These are phyloP conservation scores for Drosophila quadrilineata DNA, from an alignment of 1,140 invertebrate species.

Conservation along the genomic window DNA sequence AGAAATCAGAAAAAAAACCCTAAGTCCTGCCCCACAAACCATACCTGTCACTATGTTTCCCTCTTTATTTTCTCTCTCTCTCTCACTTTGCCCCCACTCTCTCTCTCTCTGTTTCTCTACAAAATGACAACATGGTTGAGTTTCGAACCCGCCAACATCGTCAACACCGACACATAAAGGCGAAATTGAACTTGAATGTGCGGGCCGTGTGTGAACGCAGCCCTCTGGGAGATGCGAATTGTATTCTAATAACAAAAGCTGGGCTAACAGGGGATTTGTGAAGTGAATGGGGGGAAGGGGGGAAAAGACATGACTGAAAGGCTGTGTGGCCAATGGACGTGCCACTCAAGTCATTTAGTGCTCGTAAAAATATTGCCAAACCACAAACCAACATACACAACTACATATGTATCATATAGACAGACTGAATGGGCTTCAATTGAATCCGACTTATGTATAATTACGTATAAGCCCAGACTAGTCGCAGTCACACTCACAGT, in stretches of 20 bases:
- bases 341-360: slow-evolving; percentile 67
- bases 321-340: slow-evolving; percentile 46
- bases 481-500: too few species aligned
- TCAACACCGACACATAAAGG: slow-evolving; percentile 64
- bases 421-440: slow-evolving; percentile 63
- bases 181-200: slow-evolving; percentile 69
- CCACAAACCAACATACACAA: slow-evolving; percentile 17
- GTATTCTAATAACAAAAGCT: not conserved
- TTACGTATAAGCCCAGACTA: slow-evolving; percentile 44
- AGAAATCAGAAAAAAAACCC: slow-evolving; percentile 66
- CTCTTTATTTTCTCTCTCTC: too few species aligned
- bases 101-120: too few species aligned
- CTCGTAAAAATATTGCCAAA: slow-evolving; percentile 42
- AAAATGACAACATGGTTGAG: slow-evolving; percentile 62
- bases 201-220: slow-evolving; percentile 37
- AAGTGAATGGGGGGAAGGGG: slow-evolving; percentile 8
- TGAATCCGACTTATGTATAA: slow-evolving; percentile 57
- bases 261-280: too few species aligned
- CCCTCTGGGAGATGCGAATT: not conserved
- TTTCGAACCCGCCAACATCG: slow-evolving; percentile 45
- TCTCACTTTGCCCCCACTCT: too few species aligned
- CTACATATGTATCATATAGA: slow-evolving; percentile 61
- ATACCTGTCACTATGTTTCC: too few species aligned
- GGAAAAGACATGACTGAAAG: slow-evolving; percentile 9
- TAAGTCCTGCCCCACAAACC: too few species aligned